A percentile compares a stretch with the other conserved stretches of the same genome.
Conservation (phyloP, 2,113 vertebrate genomes). For the Oryctolagus cuniculus region DNA sequence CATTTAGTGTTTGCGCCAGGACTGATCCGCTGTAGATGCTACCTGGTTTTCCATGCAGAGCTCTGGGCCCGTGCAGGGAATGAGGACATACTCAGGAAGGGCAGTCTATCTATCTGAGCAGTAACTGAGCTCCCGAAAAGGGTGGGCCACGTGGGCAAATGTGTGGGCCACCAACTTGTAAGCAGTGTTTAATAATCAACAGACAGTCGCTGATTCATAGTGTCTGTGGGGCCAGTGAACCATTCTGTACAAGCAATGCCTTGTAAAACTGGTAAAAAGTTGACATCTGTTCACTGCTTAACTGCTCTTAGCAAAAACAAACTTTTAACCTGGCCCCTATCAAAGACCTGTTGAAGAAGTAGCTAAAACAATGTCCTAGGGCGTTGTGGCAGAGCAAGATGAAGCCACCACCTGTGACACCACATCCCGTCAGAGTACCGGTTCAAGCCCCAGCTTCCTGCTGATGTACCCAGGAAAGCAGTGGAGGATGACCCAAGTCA, state of each 20-base stretch:
- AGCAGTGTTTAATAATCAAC: not conserved
- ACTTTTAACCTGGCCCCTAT: not conserved
- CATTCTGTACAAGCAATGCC: not conserved
- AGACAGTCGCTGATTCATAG: not conserved
- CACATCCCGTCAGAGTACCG: too few species aligned
- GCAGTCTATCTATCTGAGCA: accelerated
- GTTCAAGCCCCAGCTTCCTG: too few species aligned
- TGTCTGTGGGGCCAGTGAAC: not conserved
- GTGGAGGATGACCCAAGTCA: too few species aligned
- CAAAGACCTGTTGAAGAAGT: not conserved
- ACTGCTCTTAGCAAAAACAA: not conserved
- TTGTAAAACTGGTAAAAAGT: not conserved
- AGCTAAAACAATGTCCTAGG: not conserved
- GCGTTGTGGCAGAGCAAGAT: too few species aligned
- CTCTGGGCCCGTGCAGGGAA: not conserved
- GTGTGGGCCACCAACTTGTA: not conserved
- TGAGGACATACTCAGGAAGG: not conserved
- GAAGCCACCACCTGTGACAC: too few species aligned
- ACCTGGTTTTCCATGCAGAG: not conserved
- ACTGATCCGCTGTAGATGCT: not conserved
- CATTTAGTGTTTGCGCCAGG: not conserved
- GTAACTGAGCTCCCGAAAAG: not conserved
- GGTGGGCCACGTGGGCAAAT: not conserved
- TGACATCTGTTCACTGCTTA: not conserved
- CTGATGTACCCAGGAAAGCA: too few species aligned